Percentiles rank a stretch among this genome's conserved stretches.
phyloP scores from a whole-genome alignment of 30 jellyfish, hydroid and myxozoan species.

The Sanderia malayensis region DNA sequence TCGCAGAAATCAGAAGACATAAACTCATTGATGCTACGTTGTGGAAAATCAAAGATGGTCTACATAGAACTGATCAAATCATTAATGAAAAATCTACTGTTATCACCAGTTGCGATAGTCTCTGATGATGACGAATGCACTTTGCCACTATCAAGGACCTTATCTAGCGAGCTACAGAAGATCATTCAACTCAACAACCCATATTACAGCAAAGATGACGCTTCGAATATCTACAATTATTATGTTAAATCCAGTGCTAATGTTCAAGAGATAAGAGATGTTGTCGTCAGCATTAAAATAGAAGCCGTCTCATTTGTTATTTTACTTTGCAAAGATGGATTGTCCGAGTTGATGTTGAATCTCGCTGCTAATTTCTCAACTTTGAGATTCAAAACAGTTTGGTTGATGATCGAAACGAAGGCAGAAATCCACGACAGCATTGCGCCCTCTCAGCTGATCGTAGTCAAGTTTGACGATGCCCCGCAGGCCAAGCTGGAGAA shows the following conservation, averaged over 20 bases:
- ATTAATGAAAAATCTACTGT: background rate
- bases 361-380: background rate
- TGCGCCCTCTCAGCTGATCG: slow-evolving; percentile 6
- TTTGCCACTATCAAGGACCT: background rate
- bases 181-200: background rate
- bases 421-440: background rate
- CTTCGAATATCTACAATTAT: background rate
- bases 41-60: background rate
- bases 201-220: background rate
- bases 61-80: slow-evolving; percentile 1
- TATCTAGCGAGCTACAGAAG: background rate
- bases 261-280: background rate
- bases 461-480: background rate
- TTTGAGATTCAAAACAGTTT: background rate
- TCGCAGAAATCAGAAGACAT: background rate
- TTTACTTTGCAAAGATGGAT: background rate
- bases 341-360: background rate
- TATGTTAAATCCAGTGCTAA: background rate
- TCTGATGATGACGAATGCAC: background rate
- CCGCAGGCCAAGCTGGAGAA: background rate
- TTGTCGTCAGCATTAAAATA: background rate
- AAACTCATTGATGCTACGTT: background rate
- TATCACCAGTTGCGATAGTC: background rate
- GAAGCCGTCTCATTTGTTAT: background rate
- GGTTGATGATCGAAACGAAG: background rate